phyloP scores from a whole-genome alignment of 2,797 vertebrate genomes.

The Trematomus bernacchii region DNA sequence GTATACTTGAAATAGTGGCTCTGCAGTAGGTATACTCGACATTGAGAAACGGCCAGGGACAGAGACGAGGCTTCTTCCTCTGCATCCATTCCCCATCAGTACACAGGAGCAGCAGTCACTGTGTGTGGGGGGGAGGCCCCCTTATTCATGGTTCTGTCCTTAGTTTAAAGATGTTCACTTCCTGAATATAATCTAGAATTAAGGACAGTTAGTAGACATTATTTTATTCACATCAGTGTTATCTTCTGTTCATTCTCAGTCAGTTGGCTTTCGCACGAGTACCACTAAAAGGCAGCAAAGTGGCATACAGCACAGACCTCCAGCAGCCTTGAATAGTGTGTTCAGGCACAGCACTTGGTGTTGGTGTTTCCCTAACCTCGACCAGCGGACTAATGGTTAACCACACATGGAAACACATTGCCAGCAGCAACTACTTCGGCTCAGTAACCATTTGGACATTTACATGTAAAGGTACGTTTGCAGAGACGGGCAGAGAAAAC shows the following conservation, averaged over 20 bases:
- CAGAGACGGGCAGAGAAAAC: not conserved
- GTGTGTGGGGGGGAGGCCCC: not conserved
- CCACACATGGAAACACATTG: not conserved
- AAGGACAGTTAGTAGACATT: not conserved
- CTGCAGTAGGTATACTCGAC: too few species aligned
- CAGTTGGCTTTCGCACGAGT: not conserved
- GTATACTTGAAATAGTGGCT: too few species aligned
- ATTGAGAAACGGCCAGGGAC: slow-evolving; percentile 3
- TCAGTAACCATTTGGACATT: not conserved
- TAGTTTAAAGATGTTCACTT: slow-evolving; percentile 11
- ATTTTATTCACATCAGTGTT: not conserved
- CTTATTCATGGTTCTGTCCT: not conserved
- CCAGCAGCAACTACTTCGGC: not conserved
- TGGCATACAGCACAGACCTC: not conserved
- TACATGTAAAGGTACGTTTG: not conserved
- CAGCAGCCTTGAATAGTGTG: not conserved
- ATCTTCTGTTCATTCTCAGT: not conserved
- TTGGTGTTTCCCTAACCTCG: not conserved
- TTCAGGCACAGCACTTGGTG: not conserved
- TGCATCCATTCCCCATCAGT: slow-evolving; percentile 39
- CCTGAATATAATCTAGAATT: slow-evolving; percentile 8
- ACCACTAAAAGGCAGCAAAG: not conserved
- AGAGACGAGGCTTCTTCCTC: slow-evolving; percentile 45
- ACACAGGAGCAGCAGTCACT: slow-evolving; percentile 9
- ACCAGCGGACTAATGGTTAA: slow-evolving; percentile 10